phyloP scores from a whole-genome alignment of 2,888 invertebrate species.

The Ectemnius lituratus region DNA sequence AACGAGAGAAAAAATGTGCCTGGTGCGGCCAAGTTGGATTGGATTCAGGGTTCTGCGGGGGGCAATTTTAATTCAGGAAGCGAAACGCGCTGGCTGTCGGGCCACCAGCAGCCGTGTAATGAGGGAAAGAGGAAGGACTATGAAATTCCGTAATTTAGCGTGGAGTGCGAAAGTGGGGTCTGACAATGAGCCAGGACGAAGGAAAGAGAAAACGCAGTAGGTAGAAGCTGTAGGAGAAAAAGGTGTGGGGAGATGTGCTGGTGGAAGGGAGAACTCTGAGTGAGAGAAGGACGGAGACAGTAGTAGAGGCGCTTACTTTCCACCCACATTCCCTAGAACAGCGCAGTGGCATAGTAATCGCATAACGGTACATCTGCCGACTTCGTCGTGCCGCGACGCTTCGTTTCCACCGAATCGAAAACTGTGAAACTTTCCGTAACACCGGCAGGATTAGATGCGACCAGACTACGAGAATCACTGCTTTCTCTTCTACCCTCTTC shows the following conservation, averaged over 20 bases:
- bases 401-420: conserved; percentile 57
- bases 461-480: not conserved
- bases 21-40: not conserved
- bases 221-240: not conserved
- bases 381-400: conserved; percentile 64
- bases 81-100: not conserved
- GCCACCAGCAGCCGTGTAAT: conserved; percentile 1
- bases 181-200: not conserved
- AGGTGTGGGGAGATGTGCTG: not conserved
- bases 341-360: conserved; percentile 70
- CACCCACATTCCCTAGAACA: conserved; percentile 70
- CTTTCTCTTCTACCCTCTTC: not conserved
- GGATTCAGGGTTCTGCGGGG: conserved; percentile 7
- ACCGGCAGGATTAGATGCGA: conserved; percentile 3
- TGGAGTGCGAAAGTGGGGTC: conserved; percentile 3
- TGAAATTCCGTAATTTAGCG: conserved; percentile 15
- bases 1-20: no score
- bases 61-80: conserved; percentile 17
- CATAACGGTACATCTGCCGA: conserved; percentile 68
- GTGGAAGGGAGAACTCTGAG: conserved; percentile 19
- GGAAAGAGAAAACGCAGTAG: conserved; percentile 1
- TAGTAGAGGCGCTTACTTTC: conserved; percentile 63
- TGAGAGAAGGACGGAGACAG: conserved; percentile 29
- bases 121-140: not conserved
- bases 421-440: conserved; percentile 22